Conservation (phyloP, 2,113 vertebrate genomes). For the Lophius piscatorius region DNA sequence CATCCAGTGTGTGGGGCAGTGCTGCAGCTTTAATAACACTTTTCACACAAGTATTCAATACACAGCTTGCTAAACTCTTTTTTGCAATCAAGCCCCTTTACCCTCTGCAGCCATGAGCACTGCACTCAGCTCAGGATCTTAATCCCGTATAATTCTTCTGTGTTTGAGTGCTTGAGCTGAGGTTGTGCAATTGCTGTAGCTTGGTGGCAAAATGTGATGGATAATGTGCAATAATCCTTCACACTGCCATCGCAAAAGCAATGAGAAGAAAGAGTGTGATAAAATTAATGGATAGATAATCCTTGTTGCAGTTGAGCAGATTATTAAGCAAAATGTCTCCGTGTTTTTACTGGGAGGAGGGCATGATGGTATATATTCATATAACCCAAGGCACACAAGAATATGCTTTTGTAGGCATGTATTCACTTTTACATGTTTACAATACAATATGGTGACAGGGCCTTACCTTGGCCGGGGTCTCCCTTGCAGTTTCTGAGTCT, state of each 20-base stretch:
- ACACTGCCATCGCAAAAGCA: conserved; percentile 24
- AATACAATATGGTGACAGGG: conserved; percentile 7
- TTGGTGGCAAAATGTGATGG: conserved; percentile 43
- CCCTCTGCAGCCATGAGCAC: conserved; percentile 14
- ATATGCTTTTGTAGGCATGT: neutral
- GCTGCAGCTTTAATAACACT: conserved; percentile 1
- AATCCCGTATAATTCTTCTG: conserved; percentile 50
- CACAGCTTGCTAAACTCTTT: conserved; percentile 2
- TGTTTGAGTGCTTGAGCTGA: conserved; percentile 38
- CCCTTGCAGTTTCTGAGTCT: conserved; percentile 81
- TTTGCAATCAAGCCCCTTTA: conserved; percentile 17
- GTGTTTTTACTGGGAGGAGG: conserved; percentile 16
- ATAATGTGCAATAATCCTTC: conserved; percentile 59
- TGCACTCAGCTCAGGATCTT: conserved; percentile 17
- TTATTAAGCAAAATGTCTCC: conserved; percentile 13
- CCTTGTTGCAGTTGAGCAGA: conserved; percentile 37
- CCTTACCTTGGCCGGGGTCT: conserved; percentile 83
- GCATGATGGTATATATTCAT: neutral
- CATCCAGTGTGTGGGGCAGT: too few species aligned
- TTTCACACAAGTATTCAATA: conserved; percentile 22
- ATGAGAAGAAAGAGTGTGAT: conserved; percentile 41
- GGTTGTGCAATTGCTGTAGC: conserved; percentile 31
- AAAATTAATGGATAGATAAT: conserved; percentile 43
- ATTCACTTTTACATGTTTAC: neutral
- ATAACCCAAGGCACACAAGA: neutral